phyloP scores from a whole-genome alignment of 2,797 vertebrate species.

The Intellagama lesueurii region DNA sequence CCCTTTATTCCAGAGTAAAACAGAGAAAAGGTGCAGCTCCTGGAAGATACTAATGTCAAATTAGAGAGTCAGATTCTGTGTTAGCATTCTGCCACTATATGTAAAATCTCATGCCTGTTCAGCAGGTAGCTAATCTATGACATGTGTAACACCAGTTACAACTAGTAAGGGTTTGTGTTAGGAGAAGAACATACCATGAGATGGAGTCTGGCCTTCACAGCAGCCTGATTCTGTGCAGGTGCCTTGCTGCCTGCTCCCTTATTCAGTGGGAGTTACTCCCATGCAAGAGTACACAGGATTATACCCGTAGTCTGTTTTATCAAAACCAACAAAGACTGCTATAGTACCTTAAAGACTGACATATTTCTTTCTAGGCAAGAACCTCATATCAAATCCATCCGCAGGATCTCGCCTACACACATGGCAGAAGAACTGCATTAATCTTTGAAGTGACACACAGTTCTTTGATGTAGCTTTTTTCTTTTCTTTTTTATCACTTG shows the following conservation, averaged over 20 bases:
- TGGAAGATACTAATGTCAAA: not conserved
- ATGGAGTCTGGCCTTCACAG: too few species aligned
- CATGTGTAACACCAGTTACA: not conserved
- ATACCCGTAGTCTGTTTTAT: not conserved
- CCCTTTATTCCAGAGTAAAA: not conserved
- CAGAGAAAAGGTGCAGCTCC: not conserved
- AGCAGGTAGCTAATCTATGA: too few species aligned
- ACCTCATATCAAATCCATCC: conserved; percentile 3
- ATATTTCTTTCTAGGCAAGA: not conserved
- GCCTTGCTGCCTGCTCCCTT: not conserved
- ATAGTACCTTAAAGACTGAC: not conserved
- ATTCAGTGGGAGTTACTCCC: not conserved
- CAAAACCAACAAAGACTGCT: not conserved
- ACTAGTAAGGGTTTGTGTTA: not conserved
- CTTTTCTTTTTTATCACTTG: not conserved
- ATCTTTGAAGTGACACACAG: not conserved
- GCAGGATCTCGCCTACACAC: not conserved
- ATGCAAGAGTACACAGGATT: not conserved
- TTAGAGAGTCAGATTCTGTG: not conserved
- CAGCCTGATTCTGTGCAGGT: not conserved
- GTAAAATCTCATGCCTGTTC: not conserved
- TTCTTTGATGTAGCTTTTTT: conserved; percentile 9
- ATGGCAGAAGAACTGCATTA: not conserved
- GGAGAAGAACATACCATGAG: not conserved
- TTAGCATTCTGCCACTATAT: not conserved